phyloP scores from a whole-genome alignment of 1,140 invertebrate genomes.

The Aphaenogaster ashmeadi region DNA sequence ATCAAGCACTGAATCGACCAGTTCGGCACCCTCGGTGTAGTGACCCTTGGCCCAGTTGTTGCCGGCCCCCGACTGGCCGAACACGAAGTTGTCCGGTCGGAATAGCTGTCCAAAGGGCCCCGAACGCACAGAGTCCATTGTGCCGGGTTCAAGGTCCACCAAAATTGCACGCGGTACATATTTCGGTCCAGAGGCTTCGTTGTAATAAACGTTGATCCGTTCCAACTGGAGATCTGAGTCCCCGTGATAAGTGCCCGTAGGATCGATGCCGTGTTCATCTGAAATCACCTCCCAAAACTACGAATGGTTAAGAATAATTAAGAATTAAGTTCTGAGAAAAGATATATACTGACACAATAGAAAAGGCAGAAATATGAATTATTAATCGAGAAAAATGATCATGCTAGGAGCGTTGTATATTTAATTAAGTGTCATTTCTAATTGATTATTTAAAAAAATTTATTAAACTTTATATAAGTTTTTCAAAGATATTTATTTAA shows the following conservation, averaged over 20 bases:
- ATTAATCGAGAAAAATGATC: neutral
- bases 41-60: slow-evolving; percentile 96
- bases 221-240: slow-evolving; percentile 95
- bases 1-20: slow-evolving; percentile 95
- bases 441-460: slow-evolving; percentile 12
- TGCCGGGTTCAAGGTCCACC: slow-evolving; percentile 95
- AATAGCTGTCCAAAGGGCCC: slow-evolving; percentile 95
- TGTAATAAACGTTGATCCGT: slow-evolving; percentile 97
- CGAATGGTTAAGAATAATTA: slow-evolving; percentile 72
- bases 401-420: neutral
- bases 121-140: slow-evolving; percentile 96
- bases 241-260: slow-evolving; percentile 94
- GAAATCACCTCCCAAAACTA: slow-evolving; percentile 96
- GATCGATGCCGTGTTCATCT: slow-evolving; percentile 96
- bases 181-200: slow-evolving; percentile 95
- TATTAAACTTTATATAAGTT: neutral
- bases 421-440: neutral
- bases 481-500: slow-evolving; percentile 5
- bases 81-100: slow-evolving; percentile 95
- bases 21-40: slow-evolving; percentile 97
- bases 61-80: slow-evolving; percentile 92
- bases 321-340: neutral
- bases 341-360: neutral
- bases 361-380: neutral
- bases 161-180: slow-evolving; percentile 96